A percentile compares a stretch with the other conserved stretches of the same genome.
Conservation (phyloP, 2,797 vertebrate species). For the Smutsia gigantea region DNA sequence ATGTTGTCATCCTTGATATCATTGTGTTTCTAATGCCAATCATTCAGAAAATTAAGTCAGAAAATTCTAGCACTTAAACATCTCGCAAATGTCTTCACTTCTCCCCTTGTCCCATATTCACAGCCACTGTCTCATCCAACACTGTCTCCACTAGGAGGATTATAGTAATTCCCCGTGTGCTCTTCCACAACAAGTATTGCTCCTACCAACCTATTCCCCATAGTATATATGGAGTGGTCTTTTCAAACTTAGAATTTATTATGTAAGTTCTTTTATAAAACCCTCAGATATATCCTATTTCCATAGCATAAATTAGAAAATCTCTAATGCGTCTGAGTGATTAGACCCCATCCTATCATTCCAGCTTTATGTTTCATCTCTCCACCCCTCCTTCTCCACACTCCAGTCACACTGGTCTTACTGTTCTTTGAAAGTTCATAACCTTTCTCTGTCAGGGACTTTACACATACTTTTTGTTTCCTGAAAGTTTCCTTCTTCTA, state of each 20-base stretch:
- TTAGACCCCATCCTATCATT: fast-evolving
- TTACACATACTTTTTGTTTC: neutral
- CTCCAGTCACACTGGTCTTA: neutral
- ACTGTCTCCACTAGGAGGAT: neutral
- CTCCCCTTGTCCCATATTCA: neutral
- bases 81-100: neutral
- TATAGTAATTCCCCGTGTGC: neutral
- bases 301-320: neutral
- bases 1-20: neutral
- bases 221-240: neutral
- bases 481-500: neutral
- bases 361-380: neutral
- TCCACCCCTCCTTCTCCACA: neutral
- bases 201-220: no score
- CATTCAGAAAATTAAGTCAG: neutral
- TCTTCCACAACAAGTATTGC: neutral
- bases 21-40: constrained; percentile 17
- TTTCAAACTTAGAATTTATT: neutral
- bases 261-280: neutral
- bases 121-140: fast-evolving
- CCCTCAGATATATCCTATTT: neutral
- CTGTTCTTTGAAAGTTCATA: neutral
- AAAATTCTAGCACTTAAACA: neutral
- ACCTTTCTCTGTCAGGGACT: neutral
- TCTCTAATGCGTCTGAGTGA: neutral